phyloP scores from a whole-genome alignment of 35 echinoderm and acorn worm species.

The Ophiothrix spiculata region DNA sequence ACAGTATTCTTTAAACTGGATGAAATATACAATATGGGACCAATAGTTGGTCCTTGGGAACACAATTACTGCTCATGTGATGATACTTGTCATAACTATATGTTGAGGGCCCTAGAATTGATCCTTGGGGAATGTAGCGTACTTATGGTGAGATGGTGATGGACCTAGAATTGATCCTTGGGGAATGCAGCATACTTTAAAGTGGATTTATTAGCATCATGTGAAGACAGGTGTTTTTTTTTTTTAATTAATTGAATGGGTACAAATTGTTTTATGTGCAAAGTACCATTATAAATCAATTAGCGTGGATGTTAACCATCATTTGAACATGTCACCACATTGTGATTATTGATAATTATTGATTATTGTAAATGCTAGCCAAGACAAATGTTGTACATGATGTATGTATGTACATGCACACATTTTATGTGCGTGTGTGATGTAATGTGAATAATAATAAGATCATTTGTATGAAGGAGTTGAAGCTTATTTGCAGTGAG shows the following conservation, averaged over 20 bases:
- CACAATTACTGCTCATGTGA: no score
- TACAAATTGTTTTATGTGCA: neutral
- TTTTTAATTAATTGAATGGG: neutral
- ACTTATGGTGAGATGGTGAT: no score
- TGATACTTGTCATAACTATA: no score
- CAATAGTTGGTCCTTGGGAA: no score
- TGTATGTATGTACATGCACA: neutral
- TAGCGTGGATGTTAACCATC: no score
- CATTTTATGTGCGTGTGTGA: neutral
- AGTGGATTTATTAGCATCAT: neutral
- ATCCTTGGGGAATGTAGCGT: neutral
- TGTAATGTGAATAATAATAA: constrained; percentile 8
- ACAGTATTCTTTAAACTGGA: no score
- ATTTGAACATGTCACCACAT: no score
- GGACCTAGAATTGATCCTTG: neutral
- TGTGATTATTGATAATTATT: constrained; percentile 5
- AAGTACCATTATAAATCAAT: neutral
- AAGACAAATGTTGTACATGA: neutral
- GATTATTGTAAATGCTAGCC: neutral
- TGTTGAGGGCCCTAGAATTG: neutral
- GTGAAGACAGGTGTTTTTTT: neutral
- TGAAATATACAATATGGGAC: no score
- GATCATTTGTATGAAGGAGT: no score
- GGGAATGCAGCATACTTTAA: neutral
- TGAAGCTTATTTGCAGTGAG: no score